These are phyloP conservation scores for Bubalus kerabau DNA, from an alignment of 2,113 vertebrate species.

Conservation along the genomic window DNA sequence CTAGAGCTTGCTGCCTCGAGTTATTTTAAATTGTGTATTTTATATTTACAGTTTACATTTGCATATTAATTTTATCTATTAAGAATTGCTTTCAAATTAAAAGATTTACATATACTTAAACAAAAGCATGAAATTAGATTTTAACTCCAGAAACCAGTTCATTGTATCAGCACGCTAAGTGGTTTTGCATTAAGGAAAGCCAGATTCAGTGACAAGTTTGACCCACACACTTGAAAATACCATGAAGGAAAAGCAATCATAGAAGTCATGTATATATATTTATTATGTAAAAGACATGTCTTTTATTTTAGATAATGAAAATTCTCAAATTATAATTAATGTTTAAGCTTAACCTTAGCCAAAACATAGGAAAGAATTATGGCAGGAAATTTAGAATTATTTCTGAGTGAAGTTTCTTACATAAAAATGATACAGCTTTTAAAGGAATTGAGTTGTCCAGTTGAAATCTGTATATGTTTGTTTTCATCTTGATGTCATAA, in stretches of 20 bases:
- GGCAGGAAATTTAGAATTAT: constrained; percentile 25
- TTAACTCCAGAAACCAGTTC: constrained; percentile 50
- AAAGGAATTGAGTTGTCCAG: neutral
- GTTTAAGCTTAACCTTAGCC: constrained; percentile 15
- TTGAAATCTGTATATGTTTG: constrained; percentile 15
- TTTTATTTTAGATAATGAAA: constrained; percentile 27
- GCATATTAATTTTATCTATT: constrained; percentile 74
- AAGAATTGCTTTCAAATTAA: constrained; percentile 70
- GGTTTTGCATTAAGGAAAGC: constrained; percentile 49
- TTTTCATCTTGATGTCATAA: constrained; percentile 45
- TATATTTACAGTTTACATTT: constrained; percentile 72
- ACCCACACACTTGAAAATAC: constrained; percentile 31
- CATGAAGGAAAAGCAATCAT: constrained; percentile 36
- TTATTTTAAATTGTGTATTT: constrained; percentile 65
- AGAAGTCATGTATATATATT: neutral
- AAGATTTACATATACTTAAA: constrained; percentile 72
- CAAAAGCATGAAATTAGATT: constrained; percentile 62
- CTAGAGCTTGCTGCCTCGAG: constrained; percentile 57
- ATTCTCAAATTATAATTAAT: constrained; percentile 15
- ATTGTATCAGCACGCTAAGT: constrained; percentile 47
- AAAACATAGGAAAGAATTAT: constrained; percentile 23
- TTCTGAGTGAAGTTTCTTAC: constrained; percentile 10
- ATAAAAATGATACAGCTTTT: constrained; percentile 6
- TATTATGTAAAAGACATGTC: neutral
- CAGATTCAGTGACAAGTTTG: constrained; percentile 44